Evolutionary conservation across 2,113 vertebrate species (phyloP).

Genomic region (Siniperca knerii): DNA sequence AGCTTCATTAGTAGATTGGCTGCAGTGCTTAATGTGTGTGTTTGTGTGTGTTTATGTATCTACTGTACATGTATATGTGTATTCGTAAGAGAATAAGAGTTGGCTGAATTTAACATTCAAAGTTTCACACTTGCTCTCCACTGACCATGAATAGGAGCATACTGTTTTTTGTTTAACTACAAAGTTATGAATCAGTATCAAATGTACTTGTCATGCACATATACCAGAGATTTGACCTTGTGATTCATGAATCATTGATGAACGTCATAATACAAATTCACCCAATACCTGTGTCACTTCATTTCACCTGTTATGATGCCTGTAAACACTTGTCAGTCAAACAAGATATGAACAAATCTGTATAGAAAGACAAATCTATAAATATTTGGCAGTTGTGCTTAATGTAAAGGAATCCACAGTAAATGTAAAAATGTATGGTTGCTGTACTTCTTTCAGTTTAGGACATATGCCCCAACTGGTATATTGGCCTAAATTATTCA

Average conservation of each 20-base stretch:
- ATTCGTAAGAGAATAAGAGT: conserved; percentile 18
- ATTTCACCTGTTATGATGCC: conserved; percentile 33
- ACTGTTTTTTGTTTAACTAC: conserved; percentile 10
- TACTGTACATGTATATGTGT: conserved; percentile 29
- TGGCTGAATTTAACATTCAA: conserved; percentile 31
- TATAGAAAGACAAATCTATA: not conserved
- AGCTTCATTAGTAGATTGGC: conserved; percentile 95
- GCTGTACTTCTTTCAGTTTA: not conserved
- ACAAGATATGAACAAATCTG: not conserved
- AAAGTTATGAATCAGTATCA: conserved; percentile 57
- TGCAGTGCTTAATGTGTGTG: conserved; percentile 77
- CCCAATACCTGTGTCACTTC: conserved; percentile 40
- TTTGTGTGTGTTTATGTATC: conserved; percentile 32
- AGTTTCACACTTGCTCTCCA: conserved; percentile 34
- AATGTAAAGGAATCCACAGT: not conserved
- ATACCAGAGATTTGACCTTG: conserved; percentile 57
- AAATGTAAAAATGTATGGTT: conserved; percentile 1
- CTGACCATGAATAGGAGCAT: conserved; percentile 16
- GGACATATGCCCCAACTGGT: not conserved
- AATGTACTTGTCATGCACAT: conserved; percentile 29
- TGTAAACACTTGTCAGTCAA: conserved; percentile 43
- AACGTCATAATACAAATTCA: conserved; percentile 52
- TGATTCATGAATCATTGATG: conserved; percentile 64
- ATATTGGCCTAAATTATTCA: not conserved
- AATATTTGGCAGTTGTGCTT: not conserved